Evolutionary conservation across 2,888 invertebrate genomes (phyloP).

Genomic region (Drosophila setosimentum): DNA sequence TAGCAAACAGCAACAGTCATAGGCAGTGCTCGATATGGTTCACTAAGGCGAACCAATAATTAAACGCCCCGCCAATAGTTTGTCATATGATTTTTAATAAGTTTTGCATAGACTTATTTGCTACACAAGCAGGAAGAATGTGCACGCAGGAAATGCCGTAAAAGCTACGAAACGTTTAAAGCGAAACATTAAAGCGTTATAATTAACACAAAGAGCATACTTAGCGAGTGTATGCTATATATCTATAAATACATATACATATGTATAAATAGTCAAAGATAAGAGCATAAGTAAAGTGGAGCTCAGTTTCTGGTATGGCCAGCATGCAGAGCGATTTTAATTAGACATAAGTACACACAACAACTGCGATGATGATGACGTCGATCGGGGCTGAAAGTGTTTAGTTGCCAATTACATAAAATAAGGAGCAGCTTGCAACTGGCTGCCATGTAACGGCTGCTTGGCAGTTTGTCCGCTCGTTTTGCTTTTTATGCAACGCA

Average conservation of each 20-base stretch:
- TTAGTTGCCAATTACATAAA: conserved; percentile 80
- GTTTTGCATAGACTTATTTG: conserved; percentile 79
- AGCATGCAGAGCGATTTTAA: conserved; percentile 73
- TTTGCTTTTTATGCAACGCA: conserved; percentile 77
- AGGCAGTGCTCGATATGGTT: conserved; percentile 31
- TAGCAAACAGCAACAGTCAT: conserved; percentile 6
- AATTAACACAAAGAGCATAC: conserved; percentile 76
- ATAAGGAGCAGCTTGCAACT: conserved; percentile 78
- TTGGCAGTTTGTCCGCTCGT: conserved; percentile 28
- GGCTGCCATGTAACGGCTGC: conserved; percentile 71
- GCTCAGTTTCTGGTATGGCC: conserved; percentile 59
- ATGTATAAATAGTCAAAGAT: conserved; percentile 31
- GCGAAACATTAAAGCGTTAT: conserved; percentile 64
- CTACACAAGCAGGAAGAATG: conserved; percentile 70
- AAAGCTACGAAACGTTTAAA: conserved; percentile 61
- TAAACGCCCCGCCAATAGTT: conserved; percentile 61
- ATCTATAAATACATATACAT: conserved; percentile 29
- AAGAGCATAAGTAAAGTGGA: conserved; percentile 9
- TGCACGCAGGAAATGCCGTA: conserved; percentile 70
- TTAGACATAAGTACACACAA: conserved; percentile 79
- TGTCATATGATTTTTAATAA: conserved; percentile 76
- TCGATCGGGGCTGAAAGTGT: conserved; percentile 71
- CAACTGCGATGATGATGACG: conserved; percentile 39
- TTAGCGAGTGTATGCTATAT: conserved; percentile 62
- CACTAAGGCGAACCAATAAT: conserved; percentile 52